phyloP scores from a whole-genome alignment of 2,797 vertebrate species.

The Mus caroli region DNA sequence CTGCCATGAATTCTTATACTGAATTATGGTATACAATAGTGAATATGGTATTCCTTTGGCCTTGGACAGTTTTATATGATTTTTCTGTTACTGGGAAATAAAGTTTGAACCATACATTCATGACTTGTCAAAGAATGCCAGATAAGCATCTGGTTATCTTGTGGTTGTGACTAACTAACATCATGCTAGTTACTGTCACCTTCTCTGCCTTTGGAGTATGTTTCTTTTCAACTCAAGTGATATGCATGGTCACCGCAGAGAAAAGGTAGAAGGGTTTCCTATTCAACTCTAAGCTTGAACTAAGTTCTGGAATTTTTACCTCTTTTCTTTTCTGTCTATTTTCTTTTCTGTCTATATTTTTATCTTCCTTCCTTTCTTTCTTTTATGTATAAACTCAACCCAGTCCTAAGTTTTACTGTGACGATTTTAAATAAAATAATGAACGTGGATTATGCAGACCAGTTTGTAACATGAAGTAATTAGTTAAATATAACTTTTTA shows the following conservation, averaged over 20 bases:
- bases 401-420: neutral
- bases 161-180: neutral
- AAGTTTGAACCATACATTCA: neutral
- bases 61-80: neutral
- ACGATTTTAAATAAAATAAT: slow-evolving; percentile 32
- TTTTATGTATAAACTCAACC: neutral
- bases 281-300: neutral
- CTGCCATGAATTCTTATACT: neutral
- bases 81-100: neutral
- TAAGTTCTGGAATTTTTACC: neutral
- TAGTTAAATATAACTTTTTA: neutral
- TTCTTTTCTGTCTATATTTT: no score
- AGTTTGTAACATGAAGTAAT: neutral
- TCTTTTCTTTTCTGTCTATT: neutral
- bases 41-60: neutral
- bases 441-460: neutral
- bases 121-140: neutral
- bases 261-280: neutral
- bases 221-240: neutral
- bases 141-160: neutral
- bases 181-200: neutral
- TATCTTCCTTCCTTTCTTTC: neutral
- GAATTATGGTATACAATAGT: neutral
- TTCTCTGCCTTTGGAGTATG: neutral
- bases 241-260: neutral